A percentile compares a stretch with the other conserved stretches of the same genome.
Evolutionary conservation across 2,888 invertebrate species (phyloP).

Genomic region (Hirudinaria manillensis): DNA sequence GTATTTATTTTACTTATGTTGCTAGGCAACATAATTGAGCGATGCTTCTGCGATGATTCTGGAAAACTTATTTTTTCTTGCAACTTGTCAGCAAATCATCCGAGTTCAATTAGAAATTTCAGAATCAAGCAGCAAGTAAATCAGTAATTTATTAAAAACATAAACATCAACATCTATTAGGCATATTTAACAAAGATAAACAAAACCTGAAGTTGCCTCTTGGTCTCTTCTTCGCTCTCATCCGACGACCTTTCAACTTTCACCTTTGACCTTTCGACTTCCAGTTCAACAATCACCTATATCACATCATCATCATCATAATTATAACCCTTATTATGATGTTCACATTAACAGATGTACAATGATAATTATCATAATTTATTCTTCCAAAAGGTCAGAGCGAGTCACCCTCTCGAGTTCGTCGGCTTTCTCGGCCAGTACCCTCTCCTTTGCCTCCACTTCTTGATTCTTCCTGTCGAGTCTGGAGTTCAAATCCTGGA

Average conservation of each 20-base stretch:
- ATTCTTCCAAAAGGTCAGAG: background rate
- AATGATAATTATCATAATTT: too few species aligned
- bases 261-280: background rate
- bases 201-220: background rate
- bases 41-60: too few species aligned
- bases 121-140: too few species aligned
- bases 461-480: constrained; percentile 25
- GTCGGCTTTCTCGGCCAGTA: constrained; percentile 46
- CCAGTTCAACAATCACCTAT: too few species aligned
- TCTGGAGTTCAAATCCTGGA: constrained; percentile 43
- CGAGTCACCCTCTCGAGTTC: constrained; percentile 39
- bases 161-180: background rate
- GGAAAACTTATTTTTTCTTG: too few species aligned
- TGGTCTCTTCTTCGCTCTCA: background rate
- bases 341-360: too few species aligned
- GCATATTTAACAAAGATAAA: background rate
- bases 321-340: too few species aligned
- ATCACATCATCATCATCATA: too few species aligned
- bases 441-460: constrained; percentile 38
- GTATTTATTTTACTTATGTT: too few species aligned
- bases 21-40: too few species aligned
- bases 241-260: background rate
- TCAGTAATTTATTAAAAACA: background rate
- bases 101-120: too few species aligned
- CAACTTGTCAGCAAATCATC: too few species aligned